These are phyloP conservation scores for Mergus octosetaceus DNA, from an alignment of 2,797 vertebrate species.

Conservation along the genomic window DNA sequence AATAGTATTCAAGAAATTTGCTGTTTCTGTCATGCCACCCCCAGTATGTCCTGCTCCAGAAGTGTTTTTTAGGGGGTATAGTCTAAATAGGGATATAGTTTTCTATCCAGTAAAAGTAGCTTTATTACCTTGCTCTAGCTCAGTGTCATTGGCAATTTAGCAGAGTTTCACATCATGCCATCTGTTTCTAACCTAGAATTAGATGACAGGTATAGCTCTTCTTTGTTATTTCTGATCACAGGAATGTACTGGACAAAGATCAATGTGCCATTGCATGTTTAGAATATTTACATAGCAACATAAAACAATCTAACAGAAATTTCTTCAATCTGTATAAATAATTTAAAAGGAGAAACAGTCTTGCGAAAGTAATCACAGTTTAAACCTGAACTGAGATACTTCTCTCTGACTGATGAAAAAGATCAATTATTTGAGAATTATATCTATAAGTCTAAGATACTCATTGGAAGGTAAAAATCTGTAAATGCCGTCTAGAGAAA, in stretches of 20 bases:
- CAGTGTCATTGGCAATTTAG: background rate
- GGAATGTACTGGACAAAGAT: background rate
- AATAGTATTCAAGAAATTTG: background rate
- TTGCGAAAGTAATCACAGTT: background rate
- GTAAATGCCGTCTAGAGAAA: background rate
- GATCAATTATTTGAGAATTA: background rate
- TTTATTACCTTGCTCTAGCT: background rate
- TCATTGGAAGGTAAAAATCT: background rate
- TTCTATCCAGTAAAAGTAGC: background rate
- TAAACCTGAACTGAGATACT: background rate
- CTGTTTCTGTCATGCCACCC: background rate
- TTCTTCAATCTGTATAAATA: background rate
- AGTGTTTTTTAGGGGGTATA: background rate
- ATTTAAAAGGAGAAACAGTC: background rate
- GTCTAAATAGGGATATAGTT: background rate
- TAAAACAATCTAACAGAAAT: background rate
- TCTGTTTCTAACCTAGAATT: background rate
- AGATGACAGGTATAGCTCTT: background rate
- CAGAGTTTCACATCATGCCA: background rate
- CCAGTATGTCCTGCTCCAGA: background rate
- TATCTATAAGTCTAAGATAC: background rate
- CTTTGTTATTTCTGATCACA: background rate
- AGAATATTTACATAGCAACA: background rate
- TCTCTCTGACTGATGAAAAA: background rate
- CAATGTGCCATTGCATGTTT: background rate